These are phyloP conservation scores for Synodontis membranacea DNA, from an alignment of 2,113 vertebrate species.

Conservation along the genomic window DNA sequence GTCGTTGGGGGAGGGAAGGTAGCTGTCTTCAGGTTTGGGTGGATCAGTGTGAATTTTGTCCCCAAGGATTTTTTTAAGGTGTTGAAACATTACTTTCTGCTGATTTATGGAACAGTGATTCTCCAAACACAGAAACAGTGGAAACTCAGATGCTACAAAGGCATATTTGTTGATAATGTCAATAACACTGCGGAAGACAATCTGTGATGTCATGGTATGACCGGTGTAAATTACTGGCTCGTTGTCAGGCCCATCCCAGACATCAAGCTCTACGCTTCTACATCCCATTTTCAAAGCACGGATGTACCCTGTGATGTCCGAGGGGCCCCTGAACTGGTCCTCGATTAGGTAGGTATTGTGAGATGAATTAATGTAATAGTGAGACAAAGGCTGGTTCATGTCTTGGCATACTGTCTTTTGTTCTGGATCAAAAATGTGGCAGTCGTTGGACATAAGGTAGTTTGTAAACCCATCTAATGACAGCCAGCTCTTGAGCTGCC, in stretches of 20 bases:
- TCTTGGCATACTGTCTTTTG: slow-evolving; percentile 96
- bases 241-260: slow-evolving; percentile 95
- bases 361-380: slow-evolving; percentile 97
- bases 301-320: slow-evolving; percentile 97
- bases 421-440: slow-evolving; percentile 95
- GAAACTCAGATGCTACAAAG: slow-evolving; percentile 93
- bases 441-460: slow-evolving; percentile 95
- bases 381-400: slow-evolving; percentile 94
- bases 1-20: slow-evolving; percentile 86
- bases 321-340: slow-evolving; percentile 95
- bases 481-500: slow-evolving; percentile 88
- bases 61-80: slow-evolving; percentile 92
- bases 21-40: slow-evolving; percentile 85
- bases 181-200: slow-evolving; percentile 91
- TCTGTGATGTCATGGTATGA: slow-evolving; percentile 96
- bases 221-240: slow-evolving; percentile 96
- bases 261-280: slow-evolving; percentile 91
- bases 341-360: slow-evolving; percentile 98
- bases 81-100: slow-evolving; percentile 95
- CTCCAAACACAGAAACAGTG: slow-evolving; percentile 91
- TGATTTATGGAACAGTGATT: slow-evolving; percentile 96
- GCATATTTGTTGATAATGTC: slow-evolving; percentile 94
- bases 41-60: slow-evolving; percentile 83
- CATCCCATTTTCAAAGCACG: slow-evolving; percentile 98
- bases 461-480: slow-evolving; percentile 96